These are phyloP conservation scores for Heliconius hermathena DNA, from an alignment of 1,140 invertebrate species.

Conservation along the genomic window DNA sequence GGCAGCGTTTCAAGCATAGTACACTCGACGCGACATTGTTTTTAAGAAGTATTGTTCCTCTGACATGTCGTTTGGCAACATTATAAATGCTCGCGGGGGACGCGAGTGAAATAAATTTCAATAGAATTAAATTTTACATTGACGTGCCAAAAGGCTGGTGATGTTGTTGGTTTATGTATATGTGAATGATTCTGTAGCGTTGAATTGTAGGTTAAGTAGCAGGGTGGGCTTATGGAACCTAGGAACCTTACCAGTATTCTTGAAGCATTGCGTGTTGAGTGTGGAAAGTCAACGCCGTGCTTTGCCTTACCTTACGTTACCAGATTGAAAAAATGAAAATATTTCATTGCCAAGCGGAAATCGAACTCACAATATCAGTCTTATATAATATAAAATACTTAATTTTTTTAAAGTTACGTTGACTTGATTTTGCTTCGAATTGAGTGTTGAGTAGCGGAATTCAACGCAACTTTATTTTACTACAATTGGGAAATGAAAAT, in stretches of 20 bases:
- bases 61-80: conserved; percentile 40
- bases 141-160: neutral
- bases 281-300: no score
- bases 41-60: conserved; percentile 37
- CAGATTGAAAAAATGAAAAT: no score
- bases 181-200: neutral
- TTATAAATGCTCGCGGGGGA: conserved; percentile 33
- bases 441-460: no score
- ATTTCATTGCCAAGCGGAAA: no score
- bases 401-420: no score
- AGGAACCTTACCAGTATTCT: no score
- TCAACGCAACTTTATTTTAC: neutral
- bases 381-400: neutral
- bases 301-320: no score
- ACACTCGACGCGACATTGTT: conserved; percentile 34
- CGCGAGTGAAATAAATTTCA: neutral
- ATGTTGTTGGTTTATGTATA: neutral
- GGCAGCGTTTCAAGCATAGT: conserved; percentile 38
- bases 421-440: no score
- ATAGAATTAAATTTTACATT: neutral
- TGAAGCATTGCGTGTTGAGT: no score
- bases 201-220: no score
- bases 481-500: neutral
- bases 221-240: no score
- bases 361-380: no score